Conservation (phyloP, 2,888 invertebrate genomes). For the Adelphocoris suturalis region DNA sequence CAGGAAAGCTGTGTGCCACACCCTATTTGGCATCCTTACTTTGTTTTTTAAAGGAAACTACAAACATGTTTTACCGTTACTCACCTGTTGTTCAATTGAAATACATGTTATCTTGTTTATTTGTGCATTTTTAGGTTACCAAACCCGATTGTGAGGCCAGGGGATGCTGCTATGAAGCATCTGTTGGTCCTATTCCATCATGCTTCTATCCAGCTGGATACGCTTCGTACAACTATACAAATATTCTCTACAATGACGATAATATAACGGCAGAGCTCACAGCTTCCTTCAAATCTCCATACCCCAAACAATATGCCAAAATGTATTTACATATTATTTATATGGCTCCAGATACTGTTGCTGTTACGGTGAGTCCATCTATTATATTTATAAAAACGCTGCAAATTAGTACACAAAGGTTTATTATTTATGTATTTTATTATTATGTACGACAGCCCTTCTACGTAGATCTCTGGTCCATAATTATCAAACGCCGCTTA, state of each 20-base stretch:
- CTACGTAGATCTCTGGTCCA: too few relatives aligned
- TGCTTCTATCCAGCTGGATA: slow-evolving; percentile 58
- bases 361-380: slow-evolving; percentile 5
- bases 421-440: too few relatives aligned
- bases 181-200: slow-evolving; percentile 33
- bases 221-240: background rate
- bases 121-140: slow-evolving; percentile 2
- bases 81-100: too few relatives aligned
- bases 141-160: slow-evolving; percentile 27
- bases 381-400: background rate
- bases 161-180: slow-evolving; percentile 61
- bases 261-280: slow-evolving; percentile 41
- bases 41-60: too few relatives aligned
- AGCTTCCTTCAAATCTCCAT: slow-evolving; percentile 45
- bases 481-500: too few relatives aligned
- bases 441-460: too few relatives aligned
- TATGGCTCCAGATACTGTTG: background rate
- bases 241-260: background rate
- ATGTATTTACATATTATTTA: background rate
- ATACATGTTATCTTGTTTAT: background rate
- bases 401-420: too few relatives aligned
- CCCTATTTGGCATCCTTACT: too few relatives aligned
- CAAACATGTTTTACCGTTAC: too few relatives aligned
- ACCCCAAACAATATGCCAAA: slow-evolving; percentile 31
- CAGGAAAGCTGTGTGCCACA: too few relatives aligned